Conservation (phyloP, 2,113 vertebrate species). For the Stegostoma tigrinum region DNA sequence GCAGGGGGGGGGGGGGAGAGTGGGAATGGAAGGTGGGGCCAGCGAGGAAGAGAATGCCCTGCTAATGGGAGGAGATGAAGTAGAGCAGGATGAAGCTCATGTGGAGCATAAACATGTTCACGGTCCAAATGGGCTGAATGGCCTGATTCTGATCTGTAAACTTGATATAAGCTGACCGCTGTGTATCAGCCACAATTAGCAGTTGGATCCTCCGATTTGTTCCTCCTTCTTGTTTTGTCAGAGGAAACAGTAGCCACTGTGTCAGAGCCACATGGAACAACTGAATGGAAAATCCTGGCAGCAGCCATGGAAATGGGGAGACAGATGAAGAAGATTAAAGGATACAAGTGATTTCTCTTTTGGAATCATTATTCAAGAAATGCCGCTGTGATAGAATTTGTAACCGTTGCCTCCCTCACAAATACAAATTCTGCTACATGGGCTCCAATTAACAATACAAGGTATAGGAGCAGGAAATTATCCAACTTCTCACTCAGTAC, state of each 20-base stretch:
- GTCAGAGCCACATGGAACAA: background rate
- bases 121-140: background rate
- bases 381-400: background rate
- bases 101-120: background rate
- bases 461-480: background rate
- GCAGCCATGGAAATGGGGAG: background rate
- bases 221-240: background rate
- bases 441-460: background rate
- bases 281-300: conserved; percentile 21
- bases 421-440: background rate
- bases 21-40: background rate
- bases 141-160: background rate
- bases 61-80: background rate
- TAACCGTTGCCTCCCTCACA: background rate
- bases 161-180: background rate
- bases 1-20: background rate
- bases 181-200: background rate
- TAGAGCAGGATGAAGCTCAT: background rate
- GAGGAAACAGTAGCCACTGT: background rate
- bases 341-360: background rate
- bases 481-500: background rate
- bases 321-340: background rate
- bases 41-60: no score
- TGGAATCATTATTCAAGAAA: background rate
- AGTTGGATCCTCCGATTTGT: background rate